phyloP scores from a whole-genome alignment of 2,797 vertebrate genomes.

The Anguilla megastoma region DNA sequence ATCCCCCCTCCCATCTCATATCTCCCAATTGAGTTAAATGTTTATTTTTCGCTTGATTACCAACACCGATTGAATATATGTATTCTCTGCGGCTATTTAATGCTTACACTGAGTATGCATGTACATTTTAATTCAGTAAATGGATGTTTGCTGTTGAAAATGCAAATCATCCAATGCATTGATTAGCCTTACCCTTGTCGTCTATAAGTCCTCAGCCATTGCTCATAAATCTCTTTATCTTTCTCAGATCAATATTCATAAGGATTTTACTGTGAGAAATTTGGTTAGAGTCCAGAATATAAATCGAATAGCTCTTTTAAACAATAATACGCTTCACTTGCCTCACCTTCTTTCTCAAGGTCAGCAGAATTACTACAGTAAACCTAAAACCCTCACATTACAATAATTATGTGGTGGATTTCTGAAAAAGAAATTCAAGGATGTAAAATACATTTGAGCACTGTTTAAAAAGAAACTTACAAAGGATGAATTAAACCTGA shows the following conservation, averaged over 20 bases:
- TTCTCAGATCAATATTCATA: neutral
- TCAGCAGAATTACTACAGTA: neutral
- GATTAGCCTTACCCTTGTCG: neutral
- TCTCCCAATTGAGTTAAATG: neutral
- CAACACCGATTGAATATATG: neutral
- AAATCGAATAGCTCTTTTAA: neutral
- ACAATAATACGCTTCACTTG: neutral
- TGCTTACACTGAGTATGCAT: neutral
- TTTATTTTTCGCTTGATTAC: neutral
- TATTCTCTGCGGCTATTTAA: neutral
- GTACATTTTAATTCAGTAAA: neutral
- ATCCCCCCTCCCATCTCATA: neutral
- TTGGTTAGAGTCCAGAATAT: neutral
- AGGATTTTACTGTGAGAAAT: neutral
- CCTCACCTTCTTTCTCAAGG: neutral
- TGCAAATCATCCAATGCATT: neutral
- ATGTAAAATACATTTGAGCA: conserved; percentile 10
- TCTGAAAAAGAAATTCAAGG: neutral
- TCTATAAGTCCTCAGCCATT: neutral
- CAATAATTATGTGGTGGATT: conserved; percentile 9
- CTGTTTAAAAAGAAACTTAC: neutral
- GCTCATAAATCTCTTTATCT: neutral
- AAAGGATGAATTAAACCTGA: neutral
- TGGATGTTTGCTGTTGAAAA: neutral
- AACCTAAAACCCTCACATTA: neutral